Evolutionary conservation across 2,113 vertebrate species (phyloP).

Genomic region (Lasiurus cinereus): DNA sequence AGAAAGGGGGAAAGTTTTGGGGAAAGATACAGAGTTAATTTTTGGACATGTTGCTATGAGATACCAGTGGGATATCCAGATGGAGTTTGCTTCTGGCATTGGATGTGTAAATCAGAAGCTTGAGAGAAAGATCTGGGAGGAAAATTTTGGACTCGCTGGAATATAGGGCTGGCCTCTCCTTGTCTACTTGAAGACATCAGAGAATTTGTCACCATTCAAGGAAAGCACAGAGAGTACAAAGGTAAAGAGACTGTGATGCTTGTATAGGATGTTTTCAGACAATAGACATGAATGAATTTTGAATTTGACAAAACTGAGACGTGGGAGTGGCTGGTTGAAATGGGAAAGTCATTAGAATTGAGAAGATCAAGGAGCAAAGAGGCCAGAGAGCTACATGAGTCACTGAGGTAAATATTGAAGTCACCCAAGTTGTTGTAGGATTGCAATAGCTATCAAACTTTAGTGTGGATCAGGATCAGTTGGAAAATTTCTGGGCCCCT

Average conservation of each 20-base stretch:
- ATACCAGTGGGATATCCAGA: neutral
- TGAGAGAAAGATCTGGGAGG: neutral
- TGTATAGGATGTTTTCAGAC: neutral
- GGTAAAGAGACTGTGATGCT: neutral
- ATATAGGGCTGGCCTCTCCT: neutral
- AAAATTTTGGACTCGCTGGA: neutral
- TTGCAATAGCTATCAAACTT: conserved; percentile 6
- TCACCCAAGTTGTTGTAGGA: neutral
- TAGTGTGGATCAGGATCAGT: neutral
- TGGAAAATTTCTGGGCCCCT: neutral
- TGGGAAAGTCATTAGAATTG: neutral
- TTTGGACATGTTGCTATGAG: neutral
- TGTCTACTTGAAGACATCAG: neutral
- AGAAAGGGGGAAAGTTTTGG: neutral
- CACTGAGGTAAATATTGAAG: neutral
- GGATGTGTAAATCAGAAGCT: neutral
- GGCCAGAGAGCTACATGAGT: neutral
- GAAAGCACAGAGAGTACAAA: neutral
- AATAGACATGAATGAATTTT: conserved; percentile 37
- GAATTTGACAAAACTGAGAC: neutral
- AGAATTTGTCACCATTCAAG: neutral
- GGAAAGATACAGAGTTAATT: neutral
- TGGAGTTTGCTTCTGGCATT: neutral
- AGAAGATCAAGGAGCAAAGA: neutral
- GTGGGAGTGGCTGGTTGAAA: neutral